Base-by-base conservation (phyloP, 2,888 invertebrate species). In the Hoplodrina blanda region DNA sequence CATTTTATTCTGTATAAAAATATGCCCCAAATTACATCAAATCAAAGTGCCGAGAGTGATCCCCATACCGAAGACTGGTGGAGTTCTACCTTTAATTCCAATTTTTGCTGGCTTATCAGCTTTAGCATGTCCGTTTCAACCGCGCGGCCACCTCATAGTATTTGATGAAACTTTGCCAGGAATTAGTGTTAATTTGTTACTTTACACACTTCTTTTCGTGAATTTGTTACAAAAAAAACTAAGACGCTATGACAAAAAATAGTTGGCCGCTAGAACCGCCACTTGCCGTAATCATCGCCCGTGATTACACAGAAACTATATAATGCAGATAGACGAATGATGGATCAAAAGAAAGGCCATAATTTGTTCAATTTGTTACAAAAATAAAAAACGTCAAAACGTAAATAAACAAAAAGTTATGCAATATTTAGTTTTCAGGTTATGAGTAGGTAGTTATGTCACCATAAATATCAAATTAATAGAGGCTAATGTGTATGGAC, bases 391-490 rank as follows among this genome's bases (percentile, higher is more conserved):
- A 56, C 50, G n/a, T 50, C 50, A 50, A 50, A 50, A 56, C 33
- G 33, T 13, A 33, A 37, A 56, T 37, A 37, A 6, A n/a, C n/a
- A 56, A 56, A 56, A 56, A 56, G 55, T 13, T 37, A 37, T 56
- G 55, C 33, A 8, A 57, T 11, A 20, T 20, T 57, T 41, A 37
- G 57, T 57, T 57, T n/a, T 13, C 57, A 41, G 41, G 57, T 57
- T 57, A 57, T 15, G 41, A 3, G 57, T 37, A 41, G 41, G 57
- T 57, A 57, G 41, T 6, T 56, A 37, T 56, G 5, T 41, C 56
- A 56, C 19, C 56, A 41, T 56, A 41, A 56, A 41, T 56, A 41
- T 37, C 56, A 19, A 56, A 56, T 56, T 56, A 56, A 41, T 56
- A 56, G 37, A 56, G 56, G 37, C 37, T 56, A 6, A 56, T 56